Evolutionary conservation across 1,140 invertebrate genomes (phyloP), one percentile per base, ranked within the genome.

Genomic region (Coptotermes formosanus): DNA sequence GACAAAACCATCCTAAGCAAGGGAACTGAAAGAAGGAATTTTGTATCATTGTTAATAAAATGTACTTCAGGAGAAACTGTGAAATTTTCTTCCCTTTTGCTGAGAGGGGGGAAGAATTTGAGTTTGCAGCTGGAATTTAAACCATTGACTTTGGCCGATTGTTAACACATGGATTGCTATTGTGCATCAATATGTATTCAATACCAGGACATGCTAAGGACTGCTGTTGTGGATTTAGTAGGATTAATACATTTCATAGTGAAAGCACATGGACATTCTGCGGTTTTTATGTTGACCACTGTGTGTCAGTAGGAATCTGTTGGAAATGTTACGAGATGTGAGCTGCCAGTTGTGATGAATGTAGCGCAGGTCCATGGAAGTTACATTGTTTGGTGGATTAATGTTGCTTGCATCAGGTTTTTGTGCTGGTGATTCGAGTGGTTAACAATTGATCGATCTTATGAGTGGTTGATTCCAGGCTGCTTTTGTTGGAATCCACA

Each of bases 71-170:
- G n/a, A n/a, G 64, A 25, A 14, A 75, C 4, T 14, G 64, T 75
- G 64, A 75, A 75, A 75, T 75, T 75, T 75, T 32, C 45, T 52
- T 9, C 83, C 83, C 83, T 84, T 84, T 30, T 30, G 83, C 83
- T 84, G n/a, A 32, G 30, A 45, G 45, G 83, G 83, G 45, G 19
- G 45, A 43, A 84, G 19, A 84, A 59, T 45, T 30, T 32, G 43
- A 59, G 19, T 48, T 84, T 84, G 83, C 83, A 84, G 52, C 45
- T 19, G 83, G 83, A 52, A 84, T 84, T 52, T n/a, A 30, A 84
- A 84, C 83, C 48, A 21, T 30, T 12, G n/a, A 75, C 64, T 84
- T 84, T 84, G 52, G 83, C 83, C 83, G n/a, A 84, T 84, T 84
- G 83, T 84, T 84, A 84, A 84, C 83, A n/a, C 48, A n/a, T 75